phyloP scores from a whole-genome alignment of 2,888 invertebrate species.

The Orthonychiurus folsomi region DNA sequence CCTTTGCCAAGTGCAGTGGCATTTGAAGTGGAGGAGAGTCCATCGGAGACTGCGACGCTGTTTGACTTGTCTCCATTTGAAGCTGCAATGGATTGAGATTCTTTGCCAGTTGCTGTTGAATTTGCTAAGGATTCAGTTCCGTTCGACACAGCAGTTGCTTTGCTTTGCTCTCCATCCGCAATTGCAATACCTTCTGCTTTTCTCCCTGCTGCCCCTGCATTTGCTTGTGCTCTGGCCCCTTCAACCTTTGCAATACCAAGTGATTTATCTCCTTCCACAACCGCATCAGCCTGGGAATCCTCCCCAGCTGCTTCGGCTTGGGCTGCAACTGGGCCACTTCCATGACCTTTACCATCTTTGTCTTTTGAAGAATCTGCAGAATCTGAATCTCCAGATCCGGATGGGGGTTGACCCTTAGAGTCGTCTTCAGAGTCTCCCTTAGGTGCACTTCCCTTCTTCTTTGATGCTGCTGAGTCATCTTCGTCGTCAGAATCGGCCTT shows the following conservation, averaged over 20 bases:
- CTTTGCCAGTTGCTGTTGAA: background rate
- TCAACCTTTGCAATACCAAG: background rate
- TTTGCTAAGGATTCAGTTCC: background rate
- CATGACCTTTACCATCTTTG: background rate
- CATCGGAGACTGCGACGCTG: background rate
- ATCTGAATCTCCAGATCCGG: background rate
- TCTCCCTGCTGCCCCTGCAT: constrained; percentile 3
- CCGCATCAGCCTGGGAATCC: background rate
- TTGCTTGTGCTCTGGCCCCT: background rate
- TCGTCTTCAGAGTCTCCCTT: constrained; percentile 56
- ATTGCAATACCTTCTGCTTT: background rate
- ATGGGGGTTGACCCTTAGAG: constrained; percentile 45
- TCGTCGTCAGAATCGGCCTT: background rate
- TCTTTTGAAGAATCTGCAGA: background rate
- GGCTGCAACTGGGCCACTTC: background rate
- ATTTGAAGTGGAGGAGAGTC: background rate
- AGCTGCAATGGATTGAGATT: background rate
- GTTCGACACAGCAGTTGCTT: background rate
- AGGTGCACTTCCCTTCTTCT: constrained; percentile 10
- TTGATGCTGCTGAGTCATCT: too few relatives aligned
- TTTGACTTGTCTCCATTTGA: background rate
- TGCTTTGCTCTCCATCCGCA: background rate
- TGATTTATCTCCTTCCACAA: background rate
- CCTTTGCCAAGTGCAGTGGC: background rate
- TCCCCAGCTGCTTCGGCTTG: background rate